Percentiles rank a stretch among this genome's conserved stretches.
These are phyloP conservation scores for Drosophila peninsularis DNA, from an alignment of 2,888 invertebrate genomes.

Conservation along the genomic window DNA sequence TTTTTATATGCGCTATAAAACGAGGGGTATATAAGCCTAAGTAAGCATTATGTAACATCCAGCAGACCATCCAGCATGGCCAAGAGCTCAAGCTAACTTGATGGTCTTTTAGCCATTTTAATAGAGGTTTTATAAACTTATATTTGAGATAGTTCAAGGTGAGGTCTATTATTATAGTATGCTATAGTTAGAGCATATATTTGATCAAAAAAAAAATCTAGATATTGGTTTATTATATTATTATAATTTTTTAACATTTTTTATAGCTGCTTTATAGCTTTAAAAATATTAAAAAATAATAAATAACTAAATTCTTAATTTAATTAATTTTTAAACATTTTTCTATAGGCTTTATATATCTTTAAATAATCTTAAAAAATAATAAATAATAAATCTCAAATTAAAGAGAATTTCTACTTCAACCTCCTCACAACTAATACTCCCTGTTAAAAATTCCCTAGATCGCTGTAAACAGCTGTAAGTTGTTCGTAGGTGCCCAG, in stretches of 20 bases:
- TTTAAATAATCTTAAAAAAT: background rate
- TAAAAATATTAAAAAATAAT: background rate
- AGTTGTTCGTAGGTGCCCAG: conserved; percentile 33
- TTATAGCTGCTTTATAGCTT: too few relatives aligned
- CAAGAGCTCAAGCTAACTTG: too few relatives aligned
- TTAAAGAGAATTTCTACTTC: conserved; percentile 47
- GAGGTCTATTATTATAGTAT: background rate
- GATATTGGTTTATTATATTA: background rate
- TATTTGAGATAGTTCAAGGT: background rate
- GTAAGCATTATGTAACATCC: background rate
- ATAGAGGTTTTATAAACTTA: background rate
- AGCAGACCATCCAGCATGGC: background rate
- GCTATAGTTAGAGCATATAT: background rate
- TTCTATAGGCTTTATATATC: background rate
- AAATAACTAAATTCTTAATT: background rate
- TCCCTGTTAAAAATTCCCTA: conserved; percentile 27
- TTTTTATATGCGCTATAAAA: background rate
- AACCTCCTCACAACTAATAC: background rate
- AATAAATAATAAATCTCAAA: too few relatives aligned
- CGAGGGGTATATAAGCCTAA: conserved; percentile 16
- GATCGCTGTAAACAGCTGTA: conserved; percentile 54
- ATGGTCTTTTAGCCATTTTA: background rate
- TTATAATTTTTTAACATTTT: background rate
- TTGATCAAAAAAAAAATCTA: background rate
- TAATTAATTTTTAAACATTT: background rate